Percentiles rank a stretch among this genome's conserved stretches.
phyloP scores from a whole-genome alignment of 2,113 vertebrate species.

The Mirounga angustirostris region DNA sequence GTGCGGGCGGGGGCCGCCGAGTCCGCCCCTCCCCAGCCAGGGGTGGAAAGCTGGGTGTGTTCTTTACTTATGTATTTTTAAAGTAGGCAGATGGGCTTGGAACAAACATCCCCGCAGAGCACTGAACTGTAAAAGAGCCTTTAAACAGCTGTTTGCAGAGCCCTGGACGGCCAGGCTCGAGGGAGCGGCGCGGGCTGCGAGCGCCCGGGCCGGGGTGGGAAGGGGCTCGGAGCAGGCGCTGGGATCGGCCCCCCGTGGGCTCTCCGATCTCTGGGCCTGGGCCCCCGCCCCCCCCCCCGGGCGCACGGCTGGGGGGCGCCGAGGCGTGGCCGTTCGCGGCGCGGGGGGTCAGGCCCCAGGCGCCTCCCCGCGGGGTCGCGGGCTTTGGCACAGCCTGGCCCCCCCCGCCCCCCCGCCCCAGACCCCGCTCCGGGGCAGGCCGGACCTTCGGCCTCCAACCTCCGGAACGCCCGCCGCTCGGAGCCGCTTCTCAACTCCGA shows the following conservation, averaged over 20 bases:
- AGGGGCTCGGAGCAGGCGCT: background rate
- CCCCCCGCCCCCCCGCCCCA: background rate
- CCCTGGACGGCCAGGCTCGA: constrained; percentile 69
- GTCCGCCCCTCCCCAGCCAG: constrained; percentile 38
- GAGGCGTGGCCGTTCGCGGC: background rate
- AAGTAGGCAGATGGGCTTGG: constrained; percentile 76
- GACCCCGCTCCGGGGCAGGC: background rate
- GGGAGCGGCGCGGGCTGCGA: constrained; percentile 42
- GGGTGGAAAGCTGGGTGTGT: constrained; percentile 38
- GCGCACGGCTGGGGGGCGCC: constrained; percentile 10
- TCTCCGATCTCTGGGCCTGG: background rate
- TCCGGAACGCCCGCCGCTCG: background rate
- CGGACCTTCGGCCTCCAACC: constrained; percentile 12
- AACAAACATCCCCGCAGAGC: constrained; percentile 56
- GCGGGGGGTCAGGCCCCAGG: background rate
- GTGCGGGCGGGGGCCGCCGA: constrained; percentile 1
- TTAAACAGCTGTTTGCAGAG: constrained; percentile 62
- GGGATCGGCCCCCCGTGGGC: background rate
- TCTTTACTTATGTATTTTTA: constrained; percentile 15
- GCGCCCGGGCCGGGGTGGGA: background rate
- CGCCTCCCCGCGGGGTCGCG: background rate
- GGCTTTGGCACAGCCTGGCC: background rate
- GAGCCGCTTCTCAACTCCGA: background rate
- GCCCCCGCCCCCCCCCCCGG: background rate
- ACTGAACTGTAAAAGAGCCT: background rate